Evolutionary conservation across 1,140 invertebrate species (phyloP).

Genomic region (Lasioglossum baleicum): DNA sequence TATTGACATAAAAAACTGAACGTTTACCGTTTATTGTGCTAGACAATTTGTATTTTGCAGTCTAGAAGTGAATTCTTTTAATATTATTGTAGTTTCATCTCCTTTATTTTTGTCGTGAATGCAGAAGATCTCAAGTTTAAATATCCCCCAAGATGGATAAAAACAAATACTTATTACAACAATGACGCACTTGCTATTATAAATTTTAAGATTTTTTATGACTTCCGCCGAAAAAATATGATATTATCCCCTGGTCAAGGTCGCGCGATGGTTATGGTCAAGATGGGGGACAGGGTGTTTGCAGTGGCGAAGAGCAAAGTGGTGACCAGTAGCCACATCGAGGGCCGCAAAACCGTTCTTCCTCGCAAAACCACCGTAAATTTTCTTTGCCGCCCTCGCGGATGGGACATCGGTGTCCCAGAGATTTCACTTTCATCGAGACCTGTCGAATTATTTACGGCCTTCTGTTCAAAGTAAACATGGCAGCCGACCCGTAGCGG

Average conservation of each 20-base stretch:
- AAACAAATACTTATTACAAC: no score
- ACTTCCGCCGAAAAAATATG: neutral
- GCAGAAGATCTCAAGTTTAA: no score
- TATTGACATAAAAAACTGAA: neutral
- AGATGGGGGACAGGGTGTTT: neutral
- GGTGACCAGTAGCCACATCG: conserved; percentile 49
- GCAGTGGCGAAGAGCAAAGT: conserved; percentile 28
- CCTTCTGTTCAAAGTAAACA: neutral
- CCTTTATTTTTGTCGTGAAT: no score
- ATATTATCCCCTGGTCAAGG: conserved; percentile 19
- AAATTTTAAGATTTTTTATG: neutral
- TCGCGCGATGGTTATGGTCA: neutral
- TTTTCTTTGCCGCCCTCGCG: conserved; percentile 33
- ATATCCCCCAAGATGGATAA: no score
- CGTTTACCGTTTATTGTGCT: no score
- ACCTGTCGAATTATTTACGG: conserved; percentile 44
- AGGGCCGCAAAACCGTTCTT: conserved; percentile 40
- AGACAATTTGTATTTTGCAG: no score
- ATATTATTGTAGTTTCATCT: no score
- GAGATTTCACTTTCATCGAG: conserved; percentile 31
- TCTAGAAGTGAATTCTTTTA: no score
- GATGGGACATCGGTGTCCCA: neutral
- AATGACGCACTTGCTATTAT: neutral
- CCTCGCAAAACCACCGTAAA: conserved; percentile 62
- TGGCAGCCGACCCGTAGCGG: neutral